Conservation (phyloP, 2,113 vertebrate species). For the Piliocolobus tephrosceles region DNA sequence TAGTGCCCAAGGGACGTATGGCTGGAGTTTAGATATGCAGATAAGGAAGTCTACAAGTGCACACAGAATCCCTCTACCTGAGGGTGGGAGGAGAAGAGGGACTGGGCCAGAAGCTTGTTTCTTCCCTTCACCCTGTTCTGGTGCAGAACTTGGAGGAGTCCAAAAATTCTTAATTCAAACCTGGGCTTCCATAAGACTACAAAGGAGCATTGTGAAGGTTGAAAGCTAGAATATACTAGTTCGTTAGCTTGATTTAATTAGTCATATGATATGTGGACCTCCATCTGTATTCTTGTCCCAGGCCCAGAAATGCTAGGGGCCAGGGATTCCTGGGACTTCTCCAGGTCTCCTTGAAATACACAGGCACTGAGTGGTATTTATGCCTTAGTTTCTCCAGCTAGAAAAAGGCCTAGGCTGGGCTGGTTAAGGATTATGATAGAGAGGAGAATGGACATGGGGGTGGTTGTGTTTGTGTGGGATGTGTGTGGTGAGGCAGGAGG, state of each 20-base stretch:
- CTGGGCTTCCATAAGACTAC: neutral
- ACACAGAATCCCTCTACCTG: neutral
- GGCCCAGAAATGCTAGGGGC: neutral
- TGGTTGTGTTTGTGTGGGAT: neutral
- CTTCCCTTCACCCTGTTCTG: neutral
- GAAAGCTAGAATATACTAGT: neutral
- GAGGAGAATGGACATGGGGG: neutral
- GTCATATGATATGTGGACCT: neutral
- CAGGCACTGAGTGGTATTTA: neutral
- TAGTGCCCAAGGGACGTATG: neutral
- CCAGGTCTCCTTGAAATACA: neutral
- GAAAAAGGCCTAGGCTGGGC: neutral
- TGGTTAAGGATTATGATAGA: neutral
- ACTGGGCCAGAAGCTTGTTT: neutral
- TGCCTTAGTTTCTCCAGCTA: slow-evolving; percentile 13
- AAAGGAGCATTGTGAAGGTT: neutral
- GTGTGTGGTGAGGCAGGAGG: neutral
- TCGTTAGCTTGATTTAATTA: slow-evolving; percentile 4
- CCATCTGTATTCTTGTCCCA: neutral
- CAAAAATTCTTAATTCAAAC: slow-evolving; percentile 15
- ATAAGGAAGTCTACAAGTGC: neutral
- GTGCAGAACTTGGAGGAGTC: neutral
- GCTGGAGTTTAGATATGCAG: neutral
- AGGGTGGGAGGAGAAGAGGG: neutral
- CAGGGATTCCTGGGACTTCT: neutral